Percentiles rank a stretch among this genome's conserved stretches.
Conservation (phyloP, 2,888 invertebrate genomes). For the Drosophila flavopinicola region DNA sequence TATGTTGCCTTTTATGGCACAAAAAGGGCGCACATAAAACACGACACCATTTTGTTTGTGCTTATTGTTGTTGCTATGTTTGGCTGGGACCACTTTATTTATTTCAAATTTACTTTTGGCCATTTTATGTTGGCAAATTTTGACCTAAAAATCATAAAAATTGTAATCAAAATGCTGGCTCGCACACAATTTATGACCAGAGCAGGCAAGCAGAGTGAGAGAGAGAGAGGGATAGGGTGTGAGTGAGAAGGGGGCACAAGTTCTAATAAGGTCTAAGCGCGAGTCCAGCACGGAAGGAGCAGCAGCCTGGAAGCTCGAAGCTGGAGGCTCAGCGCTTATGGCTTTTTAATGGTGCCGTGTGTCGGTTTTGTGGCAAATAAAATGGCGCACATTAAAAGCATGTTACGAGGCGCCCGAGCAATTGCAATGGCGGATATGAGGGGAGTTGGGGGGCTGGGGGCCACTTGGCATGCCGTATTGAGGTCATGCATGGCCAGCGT, state of each 20-base stretch:
- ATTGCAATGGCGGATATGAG: constrained; percentile 69
- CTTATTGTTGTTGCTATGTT: constrained; percentile 36
- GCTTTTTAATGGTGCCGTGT: constrained; percentile 80
- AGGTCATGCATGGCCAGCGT: constrained; percentile 72
- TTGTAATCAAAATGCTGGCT: constrained; percentile 71
- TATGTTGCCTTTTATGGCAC: constrained; percentile 56
- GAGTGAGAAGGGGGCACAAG: constrained; percentile 14
- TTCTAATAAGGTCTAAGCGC: constrained; percentile 74
- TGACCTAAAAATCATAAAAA: constrained; percentile 82
- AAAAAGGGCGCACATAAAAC: constrained; percentile 68
- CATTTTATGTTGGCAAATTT: constrained; percentile 79
- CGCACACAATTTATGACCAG: constrained; percentile 69
- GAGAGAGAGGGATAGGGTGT: background rate
- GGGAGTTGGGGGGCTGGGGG: constrained; percentile 11
- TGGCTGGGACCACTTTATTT: constrained; percentile 58
- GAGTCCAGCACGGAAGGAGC: constrained; percentile 52
- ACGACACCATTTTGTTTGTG: constrained; percentile 58
- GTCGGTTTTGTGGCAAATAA: constrained; percentile 78
- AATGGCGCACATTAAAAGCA: constrained; percentile 78
- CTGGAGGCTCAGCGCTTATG: constrained; percentile 75
- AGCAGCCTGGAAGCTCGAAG: constrained; percentile 36
- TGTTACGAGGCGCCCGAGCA: constrained; percentile 51
- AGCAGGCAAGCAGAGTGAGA: constrained; percentile 26
- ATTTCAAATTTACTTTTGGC: constrained; percentile 79
- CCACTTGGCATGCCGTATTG: constrained; percentile 62